A percentile compares a stretch with the other conserved stretches of the same genome.
These are phyloP conservation scores for Adineta ricciae DNA, from an alignment of 2,888 invertebrate genomes.

Conservation along the genomic window DNA sequence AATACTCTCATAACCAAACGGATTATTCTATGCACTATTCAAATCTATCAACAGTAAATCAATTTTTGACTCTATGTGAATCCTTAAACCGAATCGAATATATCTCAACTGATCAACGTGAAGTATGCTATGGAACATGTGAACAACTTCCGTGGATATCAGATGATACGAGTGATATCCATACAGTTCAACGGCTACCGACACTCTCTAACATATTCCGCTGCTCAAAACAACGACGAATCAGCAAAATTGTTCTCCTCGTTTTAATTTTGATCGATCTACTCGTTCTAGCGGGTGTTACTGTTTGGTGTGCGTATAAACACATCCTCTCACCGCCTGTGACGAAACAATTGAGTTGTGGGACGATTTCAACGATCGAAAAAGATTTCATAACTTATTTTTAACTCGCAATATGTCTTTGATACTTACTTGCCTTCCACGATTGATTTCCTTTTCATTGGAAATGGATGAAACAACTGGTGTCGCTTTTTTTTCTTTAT, in stretches of 20 bases:
- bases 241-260: background rate
- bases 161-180: background rate
- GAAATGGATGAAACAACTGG: too few species aligned
- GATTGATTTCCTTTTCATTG: too few species aligned
- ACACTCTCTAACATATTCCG: background rate
- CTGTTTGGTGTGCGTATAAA: background rate
- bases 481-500: too few species aligned
- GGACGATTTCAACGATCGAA: background rate
- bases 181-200: background rate
- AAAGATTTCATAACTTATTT: background rate
- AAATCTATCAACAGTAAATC: background rate
- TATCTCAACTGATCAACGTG: background rate
- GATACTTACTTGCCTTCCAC: too few species aligned
- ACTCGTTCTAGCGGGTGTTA: background rate
- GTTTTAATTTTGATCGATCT: background rate
- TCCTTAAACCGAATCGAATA: background rate
- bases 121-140: background rate
- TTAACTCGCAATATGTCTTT: background rate
- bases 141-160: background rate
- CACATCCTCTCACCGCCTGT: background rate
- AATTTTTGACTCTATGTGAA: background rate
- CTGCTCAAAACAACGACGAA: background rate
- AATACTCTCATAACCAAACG: background rate
- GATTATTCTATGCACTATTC: background rate
- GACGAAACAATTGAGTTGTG: background rate